Evolutionary conservation across 2,888 invertebrate species (phyloP).

Genomic region (Dolomedes plantarius): DNA sequence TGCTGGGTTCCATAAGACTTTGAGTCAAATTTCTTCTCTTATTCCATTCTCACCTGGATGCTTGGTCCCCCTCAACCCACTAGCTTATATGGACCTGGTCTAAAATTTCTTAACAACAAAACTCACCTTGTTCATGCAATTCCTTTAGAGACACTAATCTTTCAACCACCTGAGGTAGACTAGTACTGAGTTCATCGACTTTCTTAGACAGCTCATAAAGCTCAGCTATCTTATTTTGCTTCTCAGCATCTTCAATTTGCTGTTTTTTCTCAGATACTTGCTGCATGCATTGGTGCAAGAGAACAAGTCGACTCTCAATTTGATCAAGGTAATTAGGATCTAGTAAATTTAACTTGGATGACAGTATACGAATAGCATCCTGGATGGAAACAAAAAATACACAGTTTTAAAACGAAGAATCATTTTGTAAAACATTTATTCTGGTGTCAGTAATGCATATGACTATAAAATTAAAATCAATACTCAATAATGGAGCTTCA

Average conservation of each 20-base stretch:
- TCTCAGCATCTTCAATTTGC: constrained; percentile 79
- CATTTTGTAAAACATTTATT: no score
- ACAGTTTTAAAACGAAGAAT: neutral
- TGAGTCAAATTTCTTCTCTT: no score
- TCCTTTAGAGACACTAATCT: constrained; percentile 90
- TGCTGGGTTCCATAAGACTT: no score
- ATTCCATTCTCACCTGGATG: no score
- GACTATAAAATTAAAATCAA: no score
- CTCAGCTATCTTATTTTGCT: constrained; percentile 80
- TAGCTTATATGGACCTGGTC: no score
- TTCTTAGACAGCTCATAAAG: constrained; percentile 91
- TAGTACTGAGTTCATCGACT: constrained; percentile 87
- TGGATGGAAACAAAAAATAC: no score
- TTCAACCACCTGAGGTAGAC: constrained; percentile 87
- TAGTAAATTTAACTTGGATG: constrained; percentile 86
- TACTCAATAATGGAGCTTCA: no score
- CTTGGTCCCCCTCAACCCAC: no score
- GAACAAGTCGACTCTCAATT: constrained; percentile 87
- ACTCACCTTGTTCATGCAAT: constrained; percentile 90
- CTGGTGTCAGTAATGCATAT: no score
- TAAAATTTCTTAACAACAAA: no score
- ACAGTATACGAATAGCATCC: constrained; percentile 86
- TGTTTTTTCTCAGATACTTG: constrained; percentile 82
- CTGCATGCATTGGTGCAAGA: constrained; percentile 87
- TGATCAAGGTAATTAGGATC: constrained; percentile 89